A percentile compares a stretch with the other conserved stretches of the same genome.
phyloP scores from a whole-genome alignment of 2,113 vertebrate species.

The Lasiurus cinereus region DNA sequence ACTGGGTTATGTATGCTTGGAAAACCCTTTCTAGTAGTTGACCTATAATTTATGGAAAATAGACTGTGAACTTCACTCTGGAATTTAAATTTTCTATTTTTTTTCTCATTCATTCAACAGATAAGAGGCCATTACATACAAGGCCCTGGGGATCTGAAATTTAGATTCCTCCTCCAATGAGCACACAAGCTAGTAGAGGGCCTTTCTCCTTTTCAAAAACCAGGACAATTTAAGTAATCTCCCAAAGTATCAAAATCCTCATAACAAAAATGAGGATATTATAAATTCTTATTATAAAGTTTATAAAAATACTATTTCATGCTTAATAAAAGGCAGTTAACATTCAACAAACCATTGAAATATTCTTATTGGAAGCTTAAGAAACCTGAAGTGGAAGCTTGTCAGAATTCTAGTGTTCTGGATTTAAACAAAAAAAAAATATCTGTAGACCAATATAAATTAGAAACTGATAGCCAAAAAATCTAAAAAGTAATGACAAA shows the following conservation, averaged over 20 bases:
- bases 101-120: background rate
- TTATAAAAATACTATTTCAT: background rate
- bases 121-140: background rate
- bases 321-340: background rate
- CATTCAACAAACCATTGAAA: background rate
- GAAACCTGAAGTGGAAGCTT: background rate
- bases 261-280: background rate
- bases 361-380: background rate
- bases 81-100: background rate
- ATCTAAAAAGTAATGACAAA: background rate
- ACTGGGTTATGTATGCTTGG: background rate
- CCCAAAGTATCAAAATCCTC: background rate
- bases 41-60: background rate
- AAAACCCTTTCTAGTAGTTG: background rate
- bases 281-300: background rate
- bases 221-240: background rate
- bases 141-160: background rate
- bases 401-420: background rate
- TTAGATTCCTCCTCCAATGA: background rate
- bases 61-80: background rate
- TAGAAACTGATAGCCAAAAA: background rate
- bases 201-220: background rate
- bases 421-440: background rate
- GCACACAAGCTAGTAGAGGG: background rate
- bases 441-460: background rate